Base-by-base conservation (phyloP, 2,888 invertebrate genomes). In the Gymnocheta viridis region DNA sequence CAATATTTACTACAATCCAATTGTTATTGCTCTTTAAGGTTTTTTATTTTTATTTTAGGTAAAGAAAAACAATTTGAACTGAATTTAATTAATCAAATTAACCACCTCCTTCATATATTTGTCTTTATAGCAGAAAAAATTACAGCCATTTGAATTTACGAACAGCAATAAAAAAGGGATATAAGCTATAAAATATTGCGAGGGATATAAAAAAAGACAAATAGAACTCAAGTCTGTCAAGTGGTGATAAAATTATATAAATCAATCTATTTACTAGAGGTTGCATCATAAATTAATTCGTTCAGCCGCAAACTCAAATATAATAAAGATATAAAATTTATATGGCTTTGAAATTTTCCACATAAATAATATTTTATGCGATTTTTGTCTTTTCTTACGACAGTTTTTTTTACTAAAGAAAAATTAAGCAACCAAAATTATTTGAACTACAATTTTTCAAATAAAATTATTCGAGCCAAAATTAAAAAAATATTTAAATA, bases 1-100 rank as follows among this genome's bases (percentile, higher is more conserved):
- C 32, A 44, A 32, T n/a, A 60, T 44, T 72, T 72, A 47, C 24
- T 58, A 24, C 72, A 58, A 58, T 29, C 47, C 58, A 70, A 41
- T 70, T 56, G 1, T 10, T 6, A 56, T 17, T 56, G 2, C 7
- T 51, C 4, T n/a, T n/a, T 17, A 47, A 2, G 24, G 51, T 24
- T 51, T 14, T 24, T 24, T 51, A n/a, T 24, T 24, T 51, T 4
- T n/a, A n/a, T n/a, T n/a, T n/a, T n/a, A n/a, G n/a, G n/a, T n/a
- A n/a, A n/a, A n/a, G n/a, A n/a, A n/a, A n/a, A n/a, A n/a, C n/a
- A n/a, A 24, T 51, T 27, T 27, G 10, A 54, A 7, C n/a, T 22
- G 22, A 19, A 22, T 49, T 49, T 24, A 0, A 51, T 51, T 24
- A 51, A 19, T 47, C 2, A 5, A 24, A 12, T 14, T 14, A 51